A percentile compares a stretch with the other conserved stretches of the same genome.
These are phyloP conservation scores for Parnassius smintheus DNA, from an alignment of 2,888 invertebrate genomes.

Conservation along the genomic window DNA sequence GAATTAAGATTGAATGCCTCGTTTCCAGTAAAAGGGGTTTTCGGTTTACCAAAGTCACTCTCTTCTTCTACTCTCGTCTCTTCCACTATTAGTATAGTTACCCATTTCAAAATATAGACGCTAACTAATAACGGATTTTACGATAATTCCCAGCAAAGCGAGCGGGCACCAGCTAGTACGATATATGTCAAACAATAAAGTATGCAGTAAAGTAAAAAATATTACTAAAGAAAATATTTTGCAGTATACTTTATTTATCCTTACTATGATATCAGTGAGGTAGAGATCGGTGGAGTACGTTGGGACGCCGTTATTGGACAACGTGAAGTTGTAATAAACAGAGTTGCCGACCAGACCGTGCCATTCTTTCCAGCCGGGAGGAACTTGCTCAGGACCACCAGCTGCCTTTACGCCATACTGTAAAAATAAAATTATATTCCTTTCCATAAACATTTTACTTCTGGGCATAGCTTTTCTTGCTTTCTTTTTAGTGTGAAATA, in stretches of 20 bases:
- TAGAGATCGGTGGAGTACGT: slow-evolving; percentile 86
- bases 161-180: no score
- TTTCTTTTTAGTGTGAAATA: no score
- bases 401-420: slow-evolving; percentile 82
- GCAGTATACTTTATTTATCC: slow-evolving; percentile 38
- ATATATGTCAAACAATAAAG: background rate
- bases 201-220: slow-evolving; percentile 5
- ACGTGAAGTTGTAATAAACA: slow-evolving; percentile 93
- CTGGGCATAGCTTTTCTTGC: no score
- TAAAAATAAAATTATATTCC: background rate
- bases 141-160: no score
- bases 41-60: no score
- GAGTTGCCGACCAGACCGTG: slow-evolving; percentile 94
- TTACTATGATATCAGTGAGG: slow-evolving; percentile 92
- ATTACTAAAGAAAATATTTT: background rate
- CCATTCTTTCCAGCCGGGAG: slow-evolving; percentile 94
- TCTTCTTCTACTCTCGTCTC: no score
- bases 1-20: no score
- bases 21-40: no score
- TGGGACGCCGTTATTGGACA: slow-evolving; percentile 89
- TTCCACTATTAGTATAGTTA: no score
- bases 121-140: no score
- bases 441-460: no score
- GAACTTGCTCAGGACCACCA: slow-evolving; percentile 85
- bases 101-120: no score